Conservation (phyloP, 2,888 invertebrate genomes). For the Tetranychus truncatus region DNA sequence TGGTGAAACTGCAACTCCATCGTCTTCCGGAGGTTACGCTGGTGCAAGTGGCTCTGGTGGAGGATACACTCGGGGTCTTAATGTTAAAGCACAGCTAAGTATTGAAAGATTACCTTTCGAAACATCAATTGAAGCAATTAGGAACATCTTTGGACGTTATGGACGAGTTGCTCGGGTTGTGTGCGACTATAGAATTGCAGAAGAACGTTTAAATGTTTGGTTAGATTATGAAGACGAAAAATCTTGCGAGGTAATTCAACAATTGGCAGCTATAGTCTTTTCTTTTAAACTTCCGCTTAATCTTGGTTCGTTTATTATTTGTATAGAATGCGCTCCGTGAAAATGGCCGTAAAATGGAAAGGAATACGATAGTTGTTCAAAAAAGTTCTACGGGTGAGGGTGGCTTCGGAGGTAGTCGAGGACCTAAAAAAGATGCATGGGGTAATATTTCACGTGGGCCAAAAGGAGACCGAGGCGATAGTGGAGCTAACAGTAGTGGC, state of each 20-base stretch:
- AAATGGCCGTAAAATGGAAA: not conserved
- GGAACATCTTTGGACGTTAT: constrained; percentile 11
- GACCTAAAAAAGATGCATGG: not conserved
- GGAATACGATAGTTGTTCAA: not conserved
- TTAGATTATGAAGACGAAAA: constrained; percentile 9
- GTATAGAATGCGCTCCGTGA: not conserved
- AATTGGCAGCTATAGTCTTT: not conserved
- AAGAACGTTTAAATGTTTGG: constrained; percentile 6
- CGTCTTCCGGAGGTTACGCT: not conserved
- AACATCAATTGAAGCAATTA: constrained; percentile 4
- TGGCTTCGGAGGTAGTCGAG: not conserved
- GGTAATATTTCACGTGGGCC: not conserved
- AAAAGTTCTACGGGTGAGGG: not conserved
- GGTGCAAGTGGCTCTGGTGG: not conserved
- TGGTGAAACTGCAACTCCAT: not conserved
- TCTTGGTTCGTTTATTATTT: not conserved
- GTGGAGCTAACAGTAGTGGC: not conserved
- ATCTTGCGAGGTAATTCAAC: not conserved
- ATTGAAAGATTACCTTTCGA: not conserved
- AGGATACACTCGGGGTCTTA: not conserved
- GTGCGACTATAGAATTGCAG: constrained; percentile 6
- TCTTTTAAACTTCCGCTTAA: not conserved
- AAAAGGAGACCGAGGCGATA: not conserved
- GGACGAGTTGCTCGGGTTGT: not conserved
- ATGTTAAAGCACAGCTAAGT: not conserved